These are phyloP conservation scores for Piaya cayana DNA, from an alignment of 2,113 vertebrate genomes.

Conservation along the genomic window DNA sequence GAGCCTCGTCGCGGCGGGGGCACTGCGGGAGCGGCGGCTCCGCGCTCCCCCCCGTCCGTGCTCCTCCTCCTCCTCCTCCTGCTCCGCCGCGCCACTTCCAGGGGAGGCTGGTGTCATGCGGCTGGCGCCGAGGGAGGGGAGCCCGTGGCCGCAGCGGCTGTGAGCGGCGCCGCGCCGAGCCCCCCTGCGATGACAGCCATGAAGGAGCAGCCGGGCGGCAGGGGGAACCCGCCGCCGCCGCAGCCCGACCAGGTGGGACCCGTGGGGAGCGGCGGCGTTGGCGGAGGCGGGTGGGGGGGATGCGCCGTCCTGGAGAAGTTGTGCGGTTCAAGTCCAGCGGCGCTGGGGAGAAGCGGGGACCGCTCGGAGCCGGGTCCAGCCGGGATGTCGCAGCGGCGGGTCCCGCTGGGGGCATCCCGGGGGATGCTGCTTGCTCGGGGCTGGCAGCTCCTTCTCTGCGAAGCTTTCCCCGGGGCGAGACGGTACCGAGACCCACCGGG, in stretches of 20 bases:
- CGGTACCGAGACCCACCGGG: too few species aligned
- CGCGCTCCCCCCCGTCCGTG: not conserved
- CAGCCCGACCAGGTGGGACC: conserved; percentile 82
- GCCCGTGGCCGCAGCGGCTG: conserved; percentile 66
- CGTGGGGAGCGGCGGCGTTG: not conserved
- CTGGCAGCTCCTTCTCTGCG: too few species aligned
- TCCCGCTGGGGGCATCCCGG: not conserved
- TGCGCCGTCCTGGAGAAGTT: conserved; percentile 30
- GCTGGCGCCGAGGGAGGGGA: conserved; percentile 59
- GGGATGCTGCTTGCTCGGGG: too few species aligned
- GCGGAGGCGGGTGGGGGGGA: not conserved
- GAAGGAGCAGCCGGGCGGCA: conserved; percentile 82
- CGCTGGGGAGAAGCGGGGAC: too few species aligned
- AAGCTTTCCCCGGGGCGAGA: too few species aligned
- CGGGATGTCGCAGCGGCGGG: not conserved
- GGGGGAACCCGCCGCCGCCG: conserved; percentile 76
- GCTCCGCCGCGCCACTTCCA: conserved; percentile 37
- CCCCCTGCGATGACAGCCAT: conserved; percentile 85
- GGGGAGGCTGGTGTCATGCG: conserved; percentile 71
- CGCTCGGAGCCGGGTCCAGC: not conserved
- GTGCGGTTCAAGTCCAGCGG: not conserved
- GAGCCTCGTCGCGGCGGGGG: not conserved
- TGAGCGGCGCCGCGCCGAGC: conserved; percentile 49
- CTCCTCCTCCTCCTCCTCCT: conserved; percentile 32
- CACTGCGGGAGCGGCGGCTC: not conserved